Base-by-base conservation (phyloP, 2,113 vertebrate genomes). In the Zapornia atra region DNA sequence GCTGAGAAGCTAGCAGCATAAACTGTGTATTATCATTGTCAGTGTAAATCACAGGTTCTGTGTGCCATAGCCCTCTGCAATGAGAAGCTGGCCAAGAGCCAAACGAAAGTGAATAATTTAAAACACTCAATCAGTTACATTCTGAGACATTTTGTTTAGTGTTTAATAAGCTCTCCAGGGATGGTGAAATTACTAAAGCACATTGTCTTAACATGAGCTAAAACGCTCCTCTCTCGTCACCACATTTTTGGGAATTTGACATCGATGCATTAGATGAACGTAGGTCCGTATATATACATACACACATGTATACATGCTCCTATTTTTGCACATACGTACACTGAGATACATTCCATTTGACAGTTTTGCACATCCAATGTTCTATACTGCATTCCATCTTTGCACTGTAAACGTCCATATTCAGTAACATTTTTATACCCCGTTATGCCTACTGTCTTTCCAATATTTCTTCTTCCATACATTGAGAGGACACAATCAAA, bases 91-190 rank as follows among this genome's bases (percentile, higher is more conserved):
- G 97, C 96, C 84, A 90, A 94, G 92, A 94, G 97, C 97, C 98
- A 97, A 96, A 71, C 7, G 1, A 96, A 97, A 97, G 92, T 66
- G 75, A 96, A 82, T 97, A 97, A 98, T 97, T 97, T 97, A 96
- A 97, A 98, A 97, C 97, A 98, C 93, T 98, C 96, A 86, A 97
- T 98, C 96, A 90, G 94, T 98, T 98, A 98, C 90, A 92, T 90
- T 97, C 91, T 79, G 84, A 98, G 94, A 92, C 96, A 97, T 96
- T 98, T 96, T 98, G 91, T 97, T 98, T 97, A 97, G 97, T 90
- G 78, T 96, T 98, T 98, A 98, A 98, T 98, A 98, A 96, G 76
- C 94, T 96, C 98, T 97, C 97, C 38, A 96, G 97, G 96, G 98
- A 98, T 60, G 64, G 83, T 95, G 94, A 98, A 98, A 98, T 97